Evolutionary conservation across 1,140 invertebrate species (phyloP), one percentile per base, ranked within the genome.

Genomic region (Aphelinus atriplicis): DNA sequence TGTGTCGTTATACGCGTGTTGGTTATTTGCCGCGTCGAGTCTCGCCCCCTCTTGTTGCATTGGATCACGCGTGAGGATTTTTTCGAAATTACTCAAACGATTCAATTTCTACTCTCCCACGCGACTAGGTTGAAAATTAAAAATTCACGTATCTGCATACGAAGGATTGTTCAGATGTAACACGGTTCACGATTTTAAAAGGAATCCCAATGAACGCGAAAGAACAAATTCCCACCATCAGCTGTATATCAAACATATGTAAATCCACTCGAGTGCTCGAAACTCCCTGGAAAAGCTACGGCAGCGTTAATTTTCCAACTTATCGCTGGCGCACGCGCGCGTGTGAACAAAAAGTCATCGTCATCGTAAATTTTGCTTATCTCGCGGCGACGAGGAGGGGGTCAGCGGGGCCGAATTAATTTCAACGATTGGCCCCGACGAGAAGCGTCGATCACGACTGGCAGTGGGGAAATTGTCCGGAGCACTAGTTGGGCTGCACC

Each of bases 381-480:
- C 64, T 51, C 7, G 47, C 10, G 1, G 10, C 10, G 43, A 26
- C 4, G 62, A 6, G 1, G 10, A 26, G 4, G 42, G 10, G 66
- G 45, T 26, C 57, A 48, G 1, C 3, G 50, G 47, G 58, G 57
- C 2, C 9, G 64, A 69, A 58, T 70, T 75, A 75, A 75, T 70
- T 62, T 70, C 58, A 75, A 75, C 67, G 63, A 78, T 62, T 64
- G 26, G 58, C 58, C 45, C 45, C 26, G 26, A 26, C 26, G 66
- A 69, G 75, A 72, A 61, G 48, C 53, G 48, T 10, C 26, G 60
- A 78, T 26, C 26, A 26, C 26, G 26, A 26, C 26, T 26, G 26
- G 26, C 26, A 26, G 26, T 26, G 48, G 26, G 61, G 61, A 42
- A 75, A 75, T 68, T 68, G 45, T 56, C 58, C 55, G 61, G 67